phyloP scores from a whole-genome alignment of 1,140 invertebrate genomes.

The Aradophagus sp. region DNA sequence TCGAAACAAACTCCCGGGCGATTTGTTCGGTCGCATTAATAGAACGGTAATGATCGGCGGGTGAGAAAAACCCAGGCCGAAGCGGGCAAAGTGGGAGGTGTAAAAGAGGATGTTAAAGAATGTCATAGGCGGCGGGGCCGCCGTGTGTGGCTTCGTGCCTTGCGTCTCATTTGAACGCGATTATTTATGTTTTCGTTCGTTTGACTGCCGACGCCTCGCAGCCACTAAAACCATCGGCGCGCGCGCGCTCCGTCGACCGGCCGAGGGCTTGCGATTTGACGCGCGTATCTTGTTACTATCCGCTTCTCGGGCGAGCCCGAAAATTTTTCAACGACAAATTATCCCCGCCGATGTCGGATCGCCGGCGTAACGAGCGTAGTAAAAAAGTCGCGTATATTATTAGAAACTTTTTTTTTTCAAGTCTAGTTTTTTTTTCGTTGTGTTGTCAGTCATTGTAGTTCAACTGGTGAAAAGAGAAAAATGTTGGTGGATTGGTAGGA shows the following conservation, averaged over 20 bases:
- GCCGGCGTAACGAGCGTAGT: too few relatives aligned
- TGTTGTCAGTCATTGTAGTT: too few relatives aligned
- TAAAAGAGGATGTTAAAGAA: constrained; percentile 55
- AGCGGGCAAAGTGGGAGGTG: constrained; percentile 35
- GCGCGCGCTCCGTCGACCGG: constrained; percentile 9
- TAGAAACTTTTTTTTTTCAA: too few relatives aligned
- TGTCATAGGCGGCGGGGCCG: constrained; percentile 48
- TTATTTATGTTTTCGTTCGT: constrained; percentile 77
- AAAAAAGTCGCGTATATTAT: too few relatives aligned
- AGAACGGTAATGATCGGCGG: constrained; percentile 55
- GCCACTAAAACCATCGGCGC: constrained; percentile 71
- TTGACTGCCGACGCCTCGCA: constrained; percentile 69
- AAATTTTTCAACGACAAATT: too few relatives aligned
- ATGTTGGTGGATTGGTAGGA: too few relatives aligned
- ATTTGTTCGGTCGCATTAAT: constrained; percentile 53
- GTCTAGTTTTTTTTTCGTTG: too few relatives aligned
- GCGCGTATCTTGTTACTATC: too few relatives aligned
- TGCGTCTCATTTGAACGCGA: constrained; percentile 75
- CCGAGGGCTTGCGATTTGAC: not conserved
- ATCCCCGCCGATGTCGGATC: too few relatives aligned
- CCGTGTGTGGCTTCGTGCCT: constrained; percentile 69
- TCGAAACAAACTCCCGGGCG: constrained; percentile 51
- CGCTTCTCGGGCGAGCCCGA: too few relatives aligned
- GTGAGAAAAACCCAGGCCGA: constrained; percentile 38
- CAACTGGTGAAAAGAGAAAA: too few relatives aligned